These are phyloP conservation scores for Oryzias sinensis DNA, from an alignment of 2,797 vertebrate species.

Conservation along the genomic window DNA sequence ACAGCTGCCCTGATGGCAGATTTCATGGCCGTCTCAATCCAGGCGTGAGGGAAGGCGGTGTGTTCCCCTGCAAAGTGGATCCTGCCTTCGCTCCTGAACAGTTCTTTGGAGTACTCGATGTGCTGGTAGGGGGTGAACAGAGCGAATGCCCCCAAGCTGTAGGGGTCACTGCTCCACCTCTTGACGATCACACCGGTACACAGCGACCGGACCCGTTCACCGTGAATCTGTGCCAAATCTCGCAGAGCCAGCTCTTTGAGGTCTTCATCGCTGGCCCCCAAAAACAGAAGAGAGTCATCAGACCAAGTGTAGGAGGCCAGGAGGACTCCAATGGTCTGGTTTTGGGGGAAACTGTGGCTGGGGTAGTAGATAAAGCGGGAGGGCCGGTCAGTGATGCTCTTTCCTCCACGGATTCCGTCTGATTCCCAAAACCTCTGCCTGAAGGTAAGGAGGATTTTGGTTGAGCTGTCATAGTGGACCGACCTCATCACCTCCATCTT, in stretches of 20 bases:
- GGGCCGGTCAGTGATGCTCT: constrained; percentile 39
- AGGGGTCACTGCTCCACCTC: constrained; percentile 70
- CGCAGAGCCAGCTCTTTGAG: constrained; percentile 53
- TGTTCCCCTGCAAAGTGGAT: constrained; percentile 80
- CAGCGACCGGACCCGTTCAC: constrained; percentile 30
- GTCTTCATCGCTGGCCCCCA: constrained; percentile 28
- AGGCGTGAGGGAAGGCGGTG: constrained; percentile 75
- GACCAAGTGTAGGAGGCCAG: constrained; percentile 59
- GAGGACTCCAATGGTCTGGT: constrained; percentile 25
- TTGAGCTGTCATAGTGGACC: constrained; percentile 52
- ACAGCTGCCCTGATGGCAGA: constrained; percentile 74
- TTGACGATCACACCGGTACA: constrained; percentile 71
- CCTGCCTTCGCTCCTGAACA: constrained; percentile 60
- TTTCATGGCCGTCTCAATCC: constrained; percentile 81
- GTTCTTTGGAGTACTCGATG: constrained; percentile 46
- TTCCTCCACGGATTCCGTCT: constrained; percentile 33
- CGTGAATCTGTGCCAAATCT: constrained; percentile 74
- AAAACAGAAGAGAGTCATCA: constrained; percentile 46
- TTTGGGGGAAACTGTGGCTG: constrained; percentile 35
- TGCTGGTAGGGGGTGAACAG: constrained; percentile 73
- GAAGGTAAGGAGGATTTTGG: constrained; percentile 55
- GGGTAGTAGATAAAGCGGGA: constrained; percentile 51
- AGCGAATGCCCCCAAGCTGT: constrained; percentile 66
- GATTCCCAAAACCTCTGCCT: constrained; percentile 27
- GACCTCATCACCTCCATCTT: constrained; percentile 44